phyloP scores from a whole-genome alignment of 1,140 invertebrate genomes.

The Tyrophagus putrescentiae region DNA sequence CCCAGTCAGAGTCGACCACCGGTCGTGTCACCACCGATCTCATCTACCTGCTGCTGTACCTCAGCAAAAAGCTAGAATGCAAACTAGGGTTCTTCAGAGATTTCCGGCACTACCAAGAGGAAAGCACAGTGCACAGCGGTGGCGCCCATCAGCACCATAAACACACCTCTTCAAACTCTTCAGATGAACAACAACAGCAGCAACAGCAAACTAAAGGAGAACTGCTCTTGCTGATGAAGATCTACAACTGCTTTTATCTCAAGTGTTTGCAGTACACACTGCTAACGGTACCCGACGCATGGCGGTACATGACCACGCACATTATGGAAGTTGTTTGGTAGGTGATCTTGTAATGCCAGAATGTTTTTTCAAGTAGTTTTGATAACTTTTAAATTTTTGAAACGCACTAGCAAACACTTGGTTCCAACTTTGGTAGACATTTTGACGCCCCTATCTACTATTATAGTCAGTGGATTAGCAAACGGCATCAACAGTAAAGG shows the following conservation, averaged over 20 bases:
- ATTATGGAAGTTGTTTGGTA: constrained; percentile 3
- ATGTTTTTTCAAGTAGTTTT: background rate
- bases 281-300: constrained; percentile 14
- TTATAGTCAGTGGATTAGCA: no score
- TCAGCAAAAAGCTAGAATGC: background rate
- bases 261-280: constrained; percentile 16
- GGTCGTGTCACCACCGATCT: background rate
- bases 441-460: background rate
- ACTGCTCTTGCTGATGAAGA: constrained; percentile 1
- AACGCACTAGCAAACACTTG: background rate
- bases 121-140: no score
- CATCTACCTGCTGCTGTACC: constrained; percentile 1
- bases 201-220: background rate
- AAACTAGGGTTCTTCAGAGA: background rate
- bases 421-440: background rate
- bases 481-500: background rate
- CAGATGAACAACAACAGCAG: no score
- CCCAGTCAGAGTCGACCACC: background rate
- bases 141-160: background rate
- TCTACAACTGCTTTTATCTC: constrained; percentile 8
- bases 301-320: background rate
- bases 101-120: background rate
- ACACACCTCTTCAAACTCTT: no score
- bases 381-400: background rate
- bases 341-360: background rate